Evolutionary conservation across 2,797 vertebrate species (phyloP).

Genomic region (Otolemur crassicaudatus): DNA sequence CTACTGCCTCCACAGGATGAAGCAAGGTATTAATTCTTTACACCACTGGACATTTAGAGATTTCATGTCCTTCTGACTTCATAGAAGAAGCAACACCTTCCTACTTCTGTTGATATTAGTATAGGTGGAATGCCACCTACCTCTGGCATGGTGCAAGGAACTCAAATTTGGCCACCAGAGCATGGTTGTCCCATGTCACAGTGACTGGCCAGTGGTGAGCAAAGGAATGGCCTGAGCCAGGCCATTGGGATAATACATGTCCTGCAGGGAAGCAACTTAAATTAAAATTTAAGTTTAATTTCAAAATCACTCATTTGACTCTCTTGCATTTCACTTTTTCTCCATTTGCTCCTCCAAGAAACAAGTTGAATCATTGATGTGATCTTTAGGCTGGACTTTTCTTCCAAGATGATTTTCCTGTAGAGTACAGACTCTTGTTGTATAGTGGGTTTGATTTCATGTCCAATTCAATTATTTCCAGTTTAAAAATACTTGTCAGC

Average conservation of each 20-base stretch:
- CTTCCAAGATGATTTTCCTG: constrained; percentile 32
- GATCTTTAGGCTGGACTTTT: constrained; percentile 27
- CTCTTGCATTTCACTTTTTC: background rate
- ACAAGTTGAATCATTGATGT: background rate
- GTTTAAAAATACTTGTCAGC: constrained; percentile 18
- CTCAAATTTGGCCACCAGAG: background rate
- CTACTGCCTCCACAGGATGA: background rate
- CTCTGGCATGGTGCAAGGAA: background rate
- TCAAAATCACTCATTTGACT: background rate
- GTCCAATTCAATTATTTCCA: constrained; percentile 67
- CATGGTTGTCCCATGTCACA: background rate
- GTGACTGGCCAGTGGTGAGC: background rate
- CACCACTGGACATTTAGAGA: background rate
- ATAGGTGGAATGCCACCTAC: background rate
- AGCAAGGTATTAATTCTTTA: background rate
- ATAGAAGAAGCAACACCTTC: background rate
- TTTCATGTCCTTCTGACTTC: background rate
- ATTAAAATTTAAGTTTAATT: background rate
- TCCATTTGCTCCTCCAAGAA: background rate
- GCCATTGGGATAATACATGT: background rate
- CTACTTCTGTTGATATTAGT: background rate
- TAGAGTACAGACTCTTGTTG: background rate
- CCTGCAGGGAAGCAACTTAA: background rate
- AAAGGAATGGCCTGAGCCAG: background rate
- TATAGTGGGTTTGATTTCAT: constrained; percentile 46